Conservation (phyloP, 2,113 vertebrate genomes). For the Elephas maximus region DNA sequence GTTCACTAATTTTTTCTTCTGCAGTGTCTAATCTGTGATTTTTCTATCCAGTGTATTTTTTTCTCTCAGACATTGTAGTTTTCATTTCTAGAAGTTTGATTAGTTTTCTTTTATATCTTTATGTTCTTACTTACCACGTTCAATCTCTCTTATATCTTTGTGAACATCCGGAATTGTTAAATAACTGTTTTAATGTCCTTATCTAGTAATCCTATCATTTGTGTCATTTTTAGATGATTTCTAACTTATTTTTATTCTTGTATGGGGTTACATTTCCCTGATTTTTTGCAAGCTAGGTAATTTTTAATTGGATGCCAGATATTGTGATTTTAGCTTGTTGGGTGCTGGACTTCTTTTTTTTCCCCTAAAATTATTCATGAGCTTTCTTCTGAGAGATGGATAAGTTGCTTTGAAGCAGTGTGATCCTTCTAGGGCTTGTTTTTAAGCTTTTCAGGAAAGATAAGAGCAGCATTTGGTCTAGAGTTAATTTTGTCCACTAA, state of each 20-base stretch:
- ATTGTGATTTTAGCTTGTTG: too few relatives aligned
- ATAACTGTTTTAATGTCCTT: background rate
- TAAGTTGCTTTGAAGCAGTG: background rate
- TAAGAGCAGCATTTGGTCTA: too few relatives aligned
- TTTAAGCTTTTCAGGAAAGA: background rate
- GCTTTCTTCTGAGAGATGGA: constrained; percentile 9
- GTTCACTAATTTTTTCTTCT: background rate
- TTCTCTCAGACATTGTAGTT: background rate
- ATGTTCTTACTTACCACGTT: background rate
- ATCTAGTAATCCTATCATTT: background rate
- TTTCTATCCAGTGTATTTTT: background rate
- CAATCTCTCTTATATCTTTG: background rate
- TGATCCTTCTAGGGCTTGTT: background rate
- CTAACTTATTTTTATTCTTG: background rate
- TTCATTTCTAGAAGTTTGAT: background rate
- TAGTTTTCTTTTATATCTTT: background rate
- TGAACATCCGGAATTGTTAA: background rate
- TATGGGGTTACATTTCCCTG: background rate
- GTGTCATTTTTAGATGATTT: background rate
- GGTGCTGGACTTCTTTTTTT: background rate
- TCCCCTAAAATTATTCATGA: background rate
- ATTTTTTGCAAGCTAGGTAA: background rate
- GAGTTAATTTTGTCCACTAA: background rate
- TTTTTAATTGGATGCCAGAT: background rate
- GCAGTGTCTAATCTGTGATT: background rate